phyloP scores from a whole-genome alignment of 2,113 vertebrate species.

The Reinhardtius hippoglossoides region DNA sequence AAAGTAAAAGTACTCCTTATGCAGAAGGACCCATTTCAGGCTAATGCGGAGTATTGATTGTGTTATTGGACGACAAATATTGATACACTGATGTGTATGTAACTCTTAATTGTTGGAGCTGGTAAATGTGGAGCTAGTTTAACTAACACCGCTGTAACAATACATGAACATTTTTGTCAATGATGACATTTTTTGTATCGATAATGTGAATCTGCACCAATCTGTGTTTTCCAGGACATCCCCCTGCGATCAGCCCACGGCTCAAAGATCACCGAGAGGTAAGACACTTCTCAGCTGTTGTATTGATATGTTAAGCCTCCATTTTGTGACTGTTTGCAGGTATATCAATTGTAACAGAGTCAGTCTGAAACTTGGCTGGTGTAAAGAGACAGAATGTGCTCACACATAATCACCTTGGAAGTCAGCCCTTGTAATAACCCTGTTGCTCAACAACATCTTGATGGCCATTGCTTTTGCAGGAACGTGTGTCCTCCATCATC shows the following conservation, averaged over 20 bases:
- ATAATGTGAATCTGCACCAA: not conserved
- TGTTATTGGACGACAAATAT: not conserved
- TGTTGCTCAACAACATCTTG: slow-evolving; percentile 10
- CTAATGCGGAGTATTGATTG: not conserved
- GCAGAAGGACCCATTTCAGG: not conserved
- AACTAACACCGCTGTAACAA: not conserved
- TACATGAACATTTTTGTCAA: not conserved
- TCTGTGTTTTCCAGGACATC: slow-evolving; percentile 84
- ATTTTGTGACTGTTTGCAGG: not conserved
- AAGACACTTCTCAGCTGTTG: slow-evolving; percentile 32
- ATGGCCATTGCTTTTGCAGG: not conserved
- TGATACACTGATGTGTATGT: not conserved
- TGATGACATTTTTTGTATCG: not conserved
- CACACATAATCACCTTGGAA: not conserved
- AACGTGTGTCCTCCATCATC: slow-evolving; percentile 3
- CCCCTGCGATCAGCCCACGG: slow-evolving; percentile 83
- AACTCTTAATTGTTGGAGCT: too few relatives aligned
- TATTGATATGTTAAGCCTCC: not conserved
- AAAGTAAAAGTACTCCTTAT: not conserved
- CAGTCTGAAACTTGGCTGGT: not conserved
- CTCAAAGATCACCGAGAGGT: slow-evolving; percentile 88
- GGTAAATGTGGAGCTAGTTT: not conserved
- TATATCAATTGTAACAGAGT: not conserved
- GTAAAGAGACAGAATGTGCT: not conserved
- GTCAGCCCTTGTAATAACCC: not conserved